Evolutionary conservation across 2,797 vertebrate species (phyloP).

Genomic region (Miichthys miiuy): DNA sequence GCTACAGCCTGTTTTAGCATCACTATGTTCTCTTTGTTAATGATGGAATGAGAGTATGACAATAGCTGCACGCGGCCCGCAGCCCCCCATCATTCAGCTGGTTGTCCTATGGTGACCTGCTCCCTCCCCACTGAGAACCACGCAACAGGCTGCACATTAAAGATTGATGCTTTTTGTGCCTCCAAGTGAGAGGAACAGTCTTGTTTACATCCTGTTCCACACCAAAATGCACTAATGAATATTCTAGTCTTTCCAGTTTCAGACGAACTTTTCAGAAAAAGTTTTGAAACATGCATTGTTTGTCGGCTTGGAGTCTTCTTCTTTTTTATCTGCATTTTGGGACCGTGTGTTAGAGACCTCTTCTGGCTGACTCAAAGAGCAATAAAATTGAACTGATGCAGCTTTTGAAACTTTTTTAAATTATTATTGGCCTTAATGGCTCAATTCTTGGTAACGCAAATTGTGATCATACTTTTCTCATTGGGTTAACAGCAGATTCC

Average conservation of each 20-base stretch:
- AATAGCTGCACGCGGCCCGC: slow-evolving; percentile 60
- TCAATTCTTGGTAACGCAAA: neutral
- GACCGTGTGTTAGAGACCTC: neutral
- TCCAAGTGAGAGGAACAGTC: slow-evolving; percentile 5
- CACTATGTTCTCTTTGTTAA: slow-evolving; percentile 71
- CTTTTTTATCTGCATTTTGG: neutral
- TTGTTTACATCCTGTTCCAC: slow-evolving; percentile 22
- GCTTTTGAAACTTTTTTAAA: neutral
- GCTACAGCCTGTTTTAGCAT: slow-evolving; percentile 57
- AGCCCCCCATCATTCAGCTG: slow-evolving; percentile 52
- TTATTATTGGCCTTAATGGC: neutral
- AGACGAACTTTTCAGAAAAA: neutral
- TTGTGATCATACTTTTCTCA: neutral
- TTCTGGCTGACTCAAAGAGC: neutral
- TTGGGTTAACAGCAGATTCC: slow-evolving; percentile 1
- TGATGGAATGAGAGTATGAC: slow-evolving; percentile 57
- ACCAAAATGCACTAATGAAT: slow-evolving; percentile 13
- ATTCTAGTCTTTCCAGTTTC: too few relatives aligned
- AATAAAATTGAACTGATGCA: neutral
- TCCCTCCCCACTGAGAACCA: slow-evolving; percentile 44
- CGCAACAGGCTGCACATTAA: slow-evolving; percentile 43
- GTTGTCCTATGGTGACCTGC: slow-evolving; percentile 51
- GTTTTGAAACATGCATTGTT: neutral
- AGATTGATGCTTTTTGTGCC: slow-evolving; percentile 34
- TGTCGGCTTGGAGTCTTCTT: neutral